phyloP scores from a whole-genome alignment of 2,888 invertebrate species.

The Hypercompe scribonia region DNA sequence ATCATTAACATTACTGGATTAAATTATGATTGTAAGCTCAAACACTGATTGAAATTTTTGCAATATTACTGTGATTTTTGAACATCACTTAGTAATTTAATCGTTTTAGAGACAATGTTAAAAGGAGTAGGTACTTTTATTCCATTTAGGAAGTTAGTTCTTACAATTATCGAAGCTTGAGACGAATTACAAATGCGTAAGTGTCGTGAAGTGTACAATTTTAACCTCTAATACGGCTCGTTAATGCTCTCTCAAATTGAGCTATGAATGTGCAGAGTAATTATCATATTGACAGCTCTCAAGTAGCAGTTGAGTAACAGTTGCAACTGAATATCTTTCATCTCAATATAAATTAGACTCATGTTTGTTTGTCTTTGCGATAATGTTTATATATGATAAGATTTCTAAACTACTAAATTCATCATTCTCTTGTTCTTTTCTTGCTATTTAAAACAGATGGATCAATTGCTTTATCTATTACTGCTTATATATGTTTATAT shows the following conservation, averaged over 20 bases:
- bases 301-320: neutral
- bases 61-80: neutral
- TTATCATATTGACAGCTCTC: neutral
- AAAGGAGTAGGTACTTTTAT: neutral
- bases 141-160: neutral
- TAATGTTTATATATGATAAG: neutral
- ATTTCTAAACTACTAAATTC: neutral
- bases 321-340: neutral
- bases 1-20: constrained; percentile 6
- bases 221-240: neutral
- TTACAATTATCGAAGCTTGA: neutral
- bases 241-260: neutral
- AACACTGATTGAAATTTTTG: neutral
- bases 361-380: neutral
- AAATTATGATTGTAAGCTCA: neutral
- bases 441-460: neutral
- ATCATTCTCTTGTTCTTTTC: neutral
- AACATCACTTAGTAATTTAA: neutral
- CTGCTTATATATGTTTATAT: no score
- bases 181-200: neutral
- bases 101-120: neutral
- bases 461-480: neutral
- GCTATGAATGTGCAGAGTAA: neutral
- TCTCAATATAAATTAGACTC: neutral
- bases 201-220: neutral